phyloP scores from a whole-genome alignment of 1,140 invertebrate genomes.

The Oreohelix idahoensis region DNA sequence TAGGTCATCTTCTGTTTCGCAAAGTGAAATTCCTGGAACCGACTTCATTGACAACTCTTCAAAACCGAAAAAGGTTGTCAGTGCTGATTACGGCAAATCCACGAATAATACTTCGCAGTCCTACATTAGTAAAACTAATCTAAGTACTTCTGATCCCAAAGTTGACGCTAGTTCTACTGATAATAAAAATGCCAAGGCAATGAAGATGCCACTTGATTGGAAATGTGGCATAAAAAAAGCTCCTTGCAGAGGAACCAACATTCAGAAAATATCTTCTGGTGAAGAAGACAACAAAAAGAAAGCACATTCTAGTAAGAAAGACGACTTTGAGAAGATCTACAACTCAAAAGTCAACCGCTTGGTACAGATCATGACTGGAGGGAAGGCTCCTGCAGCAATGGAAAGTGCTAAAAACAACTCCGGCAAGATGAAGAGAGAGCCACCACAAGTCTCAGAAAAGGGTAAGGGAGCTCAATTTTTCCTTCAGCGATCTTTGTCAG shows the following conservation, averaged over 20 bases:
- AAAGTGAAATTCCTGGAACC: no score
- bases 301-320: background rate
- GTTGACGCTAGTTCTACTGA: background rate
- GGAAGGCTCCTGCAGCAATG: background rate
- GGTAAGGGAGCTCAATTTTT: background rate
- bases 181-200: background rate
- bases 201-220: background rate
- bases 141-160: background rate
- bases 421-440: background rate
- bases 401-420: background rate
- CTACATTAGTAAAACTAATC: background rate
- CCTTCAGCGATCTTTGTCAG: constrained; percentile 23
- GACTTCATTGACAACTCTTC: background rate
- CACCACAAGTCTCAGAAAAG: background rate
- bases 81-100: background rate
- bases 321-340: constrained; percentile 31
- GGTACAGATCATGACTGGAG: background rate
- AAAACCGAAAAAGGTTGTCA: background rate
- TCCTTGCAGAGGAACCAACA: background rate
- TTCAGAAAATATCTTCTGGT: background rate
- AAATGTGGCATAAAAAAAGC: background rate
- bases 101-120: background rate
- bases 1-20: background rate
- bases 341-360: constrained; percentile 14
- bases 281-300: background rate